These are phyloP conservation scores for Colletes gigas DNA, from an alignment of 1,140 invertebrate genomes.

Conservation along the genomic window DNA sequence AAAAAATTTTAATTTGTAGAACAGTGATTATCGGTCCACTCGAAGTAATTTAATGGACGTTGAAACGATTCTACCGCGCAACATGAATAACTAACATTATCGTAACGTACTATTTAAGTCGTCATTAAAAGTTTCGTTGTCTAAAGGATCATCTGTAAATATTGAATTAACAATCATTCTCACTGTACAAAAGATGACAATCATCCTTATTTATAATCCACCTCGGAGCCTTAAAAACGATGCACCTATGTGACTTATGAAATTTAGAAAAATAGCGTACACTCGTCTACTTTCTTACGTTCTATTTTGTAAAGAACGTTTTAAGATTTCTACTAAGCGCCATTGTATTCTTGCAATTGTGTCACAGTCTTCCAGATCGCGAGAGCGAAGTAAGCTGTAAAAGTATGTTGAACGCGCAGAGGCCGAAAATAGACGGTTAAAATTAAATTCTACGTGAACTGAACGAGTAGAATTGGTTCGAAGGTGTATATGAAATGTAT, in stretches of 20 bases:
- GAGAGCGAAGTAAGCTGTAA: background rate
- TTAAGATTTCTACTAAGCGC: background rate
- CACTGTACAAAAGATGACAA: slow-evolving; percentile 23
- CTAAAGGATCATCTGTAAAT: slow-evolving; percentile 47
- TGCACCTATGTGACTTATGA: background rate
- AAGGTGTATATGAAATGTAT: background rate
- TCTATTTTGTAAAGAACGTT: slow-evolving; percentile 5
- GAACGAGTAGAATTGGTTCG: background rate
- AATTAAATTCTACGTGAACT: background rate
- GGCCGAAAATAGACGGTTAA: background rate
- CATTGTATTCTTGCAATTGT: background rate
- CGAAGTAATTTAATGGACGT: too few species aligned
- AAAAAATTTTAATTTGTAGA: too few species aligned
- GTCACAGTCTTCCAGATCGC: slow-evolving; percentile 30
- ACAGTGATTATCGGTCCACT: too few species aligned
- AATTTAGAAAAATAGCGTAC: background rate
- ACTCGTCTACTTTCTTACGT: slow-evolving; percentile 5
- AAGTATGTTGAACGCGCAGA: background rate
- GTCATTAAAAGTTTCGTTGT: slow-evolving; percentile 37
- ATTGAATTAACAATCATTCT: slow-evolving; percentile 34
- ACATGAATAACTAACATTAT: background rate
- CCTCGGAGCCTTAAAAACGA: slow-evolving; percentile 1
- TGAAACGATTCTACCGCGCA: background rate
- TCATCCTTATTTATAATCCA: slow-evolving; percentile 41
- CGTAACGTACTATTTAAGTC: slow-evolving; percentile 36